These are phyloP conservation scores for Hanleya hanleyi DNA, from an alignment of 2,888 invertebrate species.

Conservation along the genomic window DNA sequence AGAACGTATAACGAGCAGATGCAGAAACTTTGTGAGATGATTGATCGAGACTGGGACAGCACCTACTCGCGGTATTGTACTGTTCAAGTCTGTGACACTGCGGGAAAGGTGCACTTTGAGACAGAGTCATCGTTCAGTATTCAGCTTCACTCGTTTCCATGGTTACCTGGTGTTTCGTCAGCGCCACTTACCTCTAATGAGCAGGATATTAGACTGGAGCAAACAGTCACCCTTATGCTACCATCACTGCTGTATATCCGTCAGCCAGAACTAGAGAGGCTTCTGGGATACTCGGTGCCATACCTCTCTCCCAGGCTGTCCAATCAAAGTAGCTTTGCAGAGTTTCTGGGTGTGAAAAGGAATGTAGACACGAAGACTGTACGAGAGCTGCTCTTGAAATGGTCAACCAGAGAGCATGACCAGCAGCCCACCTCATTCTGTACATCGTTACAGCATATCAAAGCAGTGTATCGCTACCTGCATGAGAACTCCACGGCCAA, in stretches of 20 bases:
- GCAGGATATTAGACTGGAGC: conserved; percentile 7
- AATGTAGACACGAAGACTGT: conserved; percentile 47
- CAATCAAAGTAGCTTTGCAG: conserved; percentile 44
- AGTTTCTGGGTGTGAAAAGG: conserved; percentile 54
- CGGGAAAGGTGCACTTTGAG: conserved; percentile 39
- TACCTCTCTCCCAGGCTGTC: conserved; percentile 48
- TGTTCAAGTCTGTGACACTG: conserved; percentile 40
- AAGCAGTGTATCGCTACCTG: conserved; percentile 59
- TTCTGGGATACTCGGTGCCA: conserved; percentile 57
- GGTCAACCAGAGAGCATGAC: conserved; percentile 50
- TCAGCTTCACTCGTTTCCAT: conserved; percentile 46
- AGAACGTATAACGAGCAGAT: conserved; percentile 48
- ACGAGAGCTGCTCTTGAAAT: conserved; percentile 48
- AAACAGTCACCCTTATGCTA: conserved; percentile 17
- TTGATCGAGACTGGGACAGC: conserved; percentile 54
- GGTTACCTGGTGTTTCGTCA: conserved; percentile 58
- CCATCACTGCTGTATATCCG: conserved; percentile 39
- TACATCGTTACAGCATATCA: conserved; percentile 60
- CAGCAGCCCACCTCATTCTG: conserved; percentile 46
- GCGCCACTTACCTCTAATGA: conserved; percentile 11
- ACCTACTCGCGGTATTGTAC: conserved; percentile 35
- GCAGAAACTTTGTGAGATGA: conserved; percentile 46
- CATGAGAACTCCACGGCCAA: conserved; percentile 49
- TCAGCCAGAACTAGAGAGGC: conserved; percentile 38
- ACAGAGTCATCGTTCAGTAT: conserved; percentile 61